Conservation (phyloP, 2,888 invertebrate genomes). For the Ormyrus thymus region DNA sequence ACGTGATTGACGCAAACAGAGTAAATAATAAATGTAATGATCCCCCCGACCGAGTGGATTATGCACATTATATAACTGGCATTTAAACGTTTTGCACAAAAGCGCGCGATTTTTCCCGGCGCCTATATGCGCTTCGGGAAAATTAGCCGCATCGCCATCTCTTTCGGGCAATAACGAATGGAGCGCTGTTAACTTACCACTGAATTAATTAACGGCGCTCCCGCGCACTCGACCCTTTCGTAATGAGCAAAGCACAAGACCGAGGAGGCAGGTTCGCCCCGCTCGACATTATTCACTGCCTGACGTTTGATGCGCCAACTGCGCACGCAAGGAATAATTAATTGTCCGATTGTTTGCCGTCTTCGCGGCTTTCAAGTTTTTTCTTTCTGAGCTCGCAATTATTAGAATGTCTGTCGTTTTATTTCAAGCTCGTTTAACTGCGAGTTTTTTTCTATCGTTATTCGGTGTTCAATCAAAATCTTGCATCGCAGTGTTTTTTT, state of each 20-base stretch:
- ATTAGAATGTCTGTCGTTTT: no score
- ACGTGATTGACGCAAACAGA: neutral
- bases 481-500: no score
- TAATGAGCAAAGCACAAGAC: slow-evolving; percentile 35
- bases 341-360: slow-evolving; percentile 30
- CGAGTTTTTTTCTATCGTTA: no score
- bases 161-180: slow-evolving; percentile 44
- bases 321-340: slow-evolving; percentile 13
- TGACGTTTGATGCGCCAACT: slow-evolving; percentile 35
- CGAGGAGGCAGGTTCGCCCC: slow-evolving; percentile 10
- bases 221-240: slow-evolving; percentile 11
- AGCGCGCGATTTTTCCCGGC: neutral
- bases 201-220: slow-evolving; percentile 48
- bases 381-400: no score
- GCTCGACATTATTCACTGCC: slow-evolving; percentile 33
- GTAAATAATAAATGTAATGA: slow-evolving; percentile 16
- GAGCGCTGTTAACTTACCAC: slow-evolving; percentile 51
- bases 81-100: slow-evolving; percentile 10
- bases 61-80: neutral
- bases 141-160: slow-evolving; percentile 37
- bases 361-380: neutral
- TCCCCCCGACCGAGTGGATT: neutral
- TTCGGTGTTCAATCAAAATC: no score
- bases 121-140: neutral
- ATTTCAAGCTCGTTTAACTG: no score